These are phyloP conservation scores for Scaptodrosophila latifasciaeformis DNA, from an alignment of 2,888 invertebrate genomes.

Conservation along the genomic window DNA sequence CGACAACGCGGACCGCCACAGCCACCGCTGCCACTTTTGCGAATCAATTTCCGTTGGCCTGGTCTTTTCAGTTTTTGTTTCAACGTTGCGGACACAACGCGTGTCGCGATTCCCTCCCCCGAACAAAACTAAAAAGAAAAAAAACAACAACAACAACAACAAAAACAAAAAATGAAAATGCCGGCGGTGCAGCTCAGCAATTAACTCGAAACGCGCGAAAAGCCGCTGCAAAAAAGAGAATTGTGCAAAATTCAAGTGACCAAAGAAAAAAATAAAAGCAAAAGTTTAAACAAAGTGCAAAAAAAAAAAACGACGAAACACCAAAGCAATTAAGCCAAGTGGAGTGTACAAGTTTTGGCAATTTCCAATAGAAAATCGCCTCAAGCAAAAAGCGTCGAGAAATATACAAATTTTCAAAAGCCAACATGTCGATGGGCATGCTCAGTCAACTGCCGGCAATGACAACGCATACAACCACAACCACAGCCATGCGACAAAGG, in stretches of 20 bases:
- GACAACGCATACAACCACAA: conserved; percentile 21
- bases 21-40: conserved; percentile 44
- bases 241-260: conserved; percentile 1
- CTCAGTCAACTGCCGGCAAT: conserved; percentile 30
- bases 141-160: conserved; percentile 3
- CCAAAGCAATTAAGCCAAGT: conserved; percentile 7
- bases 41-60: conserved; percentile 66
- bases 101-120: conserved; percentile 53
- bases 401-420: too few relatives aligned
- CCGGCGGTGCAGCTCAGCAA: too few relatives aligned
- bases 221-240: too few relatives aligned
- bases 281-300: conserved; percentile 4
- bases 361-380: too few relatives aligned
- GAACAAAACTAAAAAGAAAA: conserved; percentile 6
- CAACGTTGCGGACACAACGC: conserved; percentile 61
- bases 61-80: conserved; percentile 64
- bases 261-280: conserved; percentile 9
- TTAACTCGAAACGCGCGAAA: too few relatives aligned
- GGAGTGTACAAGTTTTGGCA: conserved; percentile 12
- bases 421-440: conserved; percentile 33
- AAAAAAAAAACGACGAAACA: conserved; percentile 16
- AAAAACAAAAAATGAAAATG: neutral
- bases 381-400: too few relatives aligned
- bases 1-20: conserved; percentile 40
- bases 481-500: conserved; percentile 38